These are phyloP conservation scores for Pegoplata infirma DNA, from an alignment of 2,888 invertebrate genomes.

Conservation along the genomic window DNA sequence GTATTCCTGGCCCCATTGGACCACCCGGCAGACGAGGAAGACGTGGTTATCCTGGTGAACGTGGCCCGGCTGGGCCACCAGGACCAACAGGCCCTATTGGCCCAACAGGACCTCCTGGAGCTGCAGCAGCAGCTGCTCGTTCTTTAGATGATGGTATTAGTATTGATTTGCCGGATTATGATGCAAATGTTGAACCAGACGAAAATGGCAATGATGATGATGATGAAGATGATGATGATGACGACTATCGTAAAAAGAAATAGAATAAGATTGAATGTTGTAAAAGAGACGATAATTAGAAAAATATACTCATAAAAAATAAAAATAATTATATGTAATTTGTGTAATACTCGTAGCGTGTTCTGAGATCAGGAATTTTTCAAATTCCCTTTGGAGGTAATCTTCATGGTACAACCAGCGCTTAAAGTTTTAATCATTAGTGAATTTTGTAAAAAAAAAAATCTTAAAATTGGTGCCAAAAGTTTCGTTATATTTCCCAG, in stretches of 20 bases:
- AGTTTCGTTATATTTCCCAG: no score
- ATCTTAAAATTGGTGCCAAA: no score
- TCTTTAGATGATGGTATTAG: conserved; percentile 1
- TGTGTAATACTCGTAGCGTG: no score
- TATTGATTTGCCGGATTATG: conserved; percentile 8
- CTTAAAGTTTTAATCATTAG: no score
- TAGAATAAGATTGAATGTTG: neutral
- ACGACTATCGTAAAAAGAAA: conserved; percentile 14
- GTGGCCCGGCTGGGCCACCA: conserved; percentile 56
- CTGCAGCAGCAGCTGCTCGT: conserved; percentile 38
- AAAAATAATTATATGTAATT: no score
- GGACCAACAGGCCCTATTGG: conserved; percentile 58
- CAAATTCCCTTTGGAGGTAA: no score
- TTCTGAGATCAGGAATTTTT: no score
- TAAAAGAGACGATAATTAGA: no score
- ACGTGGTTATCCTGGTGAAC: conserved; percentile 62
- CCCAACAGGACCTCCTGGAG: conserved; percentile 24
- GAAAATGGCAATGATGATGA: neutral
- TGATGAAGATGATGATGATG: conserved; percentile 11
- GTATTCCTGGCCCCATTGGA: conserved; percentile 56
- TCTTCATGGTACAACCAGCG: no score
- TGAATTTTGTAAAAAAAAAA: no score
- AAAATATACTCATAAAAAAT: no score
- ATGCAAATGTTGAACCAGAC: neutral
- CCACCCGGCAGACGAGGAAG: conserved; percentile 59